Evolutionary conservation across 2,797 vertebrate genomes (phyloP).

Genomic region (Malurus leucopterus): DNA sequence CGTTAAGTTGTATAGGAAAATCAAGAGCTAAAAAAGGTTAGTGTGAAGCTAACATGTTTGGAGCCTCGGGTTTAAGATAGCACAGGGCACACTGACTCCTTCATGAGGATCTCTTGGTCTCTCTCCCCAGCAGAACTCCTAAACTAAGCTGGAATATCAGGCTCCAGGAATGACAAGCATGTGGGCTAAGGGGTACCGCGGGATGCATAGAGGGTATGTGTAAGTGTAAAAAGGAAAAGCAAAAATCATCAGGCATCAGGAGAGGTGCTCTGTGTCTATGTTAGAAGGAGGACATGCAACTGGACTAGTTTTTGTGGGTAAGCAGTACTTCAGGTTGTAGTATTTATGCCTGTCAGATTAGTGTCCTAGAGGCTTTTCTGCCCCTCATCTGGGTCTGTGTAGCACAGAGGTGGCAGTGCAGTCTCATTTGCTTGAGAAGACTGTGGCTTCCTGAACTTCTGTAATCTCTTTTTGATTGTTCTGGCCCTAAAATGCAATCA

Average conservation of each 20-base stretch:
- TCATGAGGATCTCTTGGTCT: too few relatives aligned
- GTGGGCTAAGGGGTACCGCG: too few relatives aligned
- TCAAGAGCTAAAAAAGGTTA: not conserved
- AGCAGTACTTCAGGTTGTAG: not conserved
- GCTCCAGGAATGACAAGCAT: too few relatives aligned
- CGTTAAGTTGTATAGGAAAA: not conserved
- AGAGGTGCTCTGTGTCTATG: not conserved
- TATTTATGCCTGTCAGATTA: too few relatives aligned
- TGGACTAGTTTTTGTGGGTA: not conserved
- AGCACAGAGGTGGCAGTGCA: rapidly evolving
- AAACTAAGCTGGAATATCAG: too few relatives aligned
- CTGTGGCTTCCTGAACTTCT: not conserved
- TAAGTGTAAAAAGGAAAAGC: too few relatives aligned
- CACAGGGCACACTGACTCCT: too few relatives aligned
- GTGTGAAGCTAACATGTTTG: rapidly evolving
- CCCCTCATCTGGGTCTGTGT: not conserved
- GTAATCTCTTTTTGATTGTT: not conserved
- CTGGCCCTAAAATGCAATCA: not conserved
- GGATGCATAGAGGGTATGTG: too few relatives aligned
- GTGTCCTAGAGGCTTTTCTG: not conserved
- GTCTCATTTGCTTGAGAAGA: not conserved
- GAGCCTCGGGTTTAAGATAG: too few relatives aligned
- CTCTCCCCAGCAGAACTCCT: too few relatives aligned
- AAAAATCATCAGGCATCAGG: too few relatives aligned
- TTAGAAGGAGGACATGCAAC: not conserved